phyloP scores from a whole-genome alignment of 1,140 invertebrate species.

The Leptinotarsa texana region DNA sequence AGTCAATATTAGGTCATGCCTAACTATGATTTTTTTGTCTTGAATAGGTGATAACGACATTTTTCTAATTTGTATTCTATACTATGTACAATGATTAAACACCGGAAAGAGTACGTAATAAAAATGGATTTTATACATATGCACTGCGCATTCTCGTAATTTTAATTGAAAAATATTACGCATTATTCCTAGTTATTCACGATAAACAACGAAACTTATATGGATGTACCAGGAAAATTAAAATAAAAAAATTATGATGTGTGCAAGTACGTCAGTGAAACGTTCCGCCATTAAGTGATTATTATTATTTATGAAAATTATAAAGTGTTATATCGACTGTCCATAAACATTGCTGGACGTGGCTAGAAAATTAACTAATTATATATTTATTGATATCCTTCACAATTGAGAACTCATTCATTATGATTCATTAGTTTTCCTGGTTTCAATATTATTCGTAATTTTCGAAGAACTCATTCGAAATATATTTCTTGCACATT shows the following conservation, averaged over 20 bases:
- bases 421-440: no score
- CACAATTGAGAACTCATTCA: background rate
- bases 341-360: background rate
- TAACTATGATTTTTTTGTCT: background rate
- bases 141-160: conserved; percentile 19
- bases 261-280: conserved; percentile 8
- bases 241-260: background rate
- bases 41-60: background rate
- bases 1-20: no score
- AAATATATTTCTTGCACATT: no score
- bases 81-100: background rate
- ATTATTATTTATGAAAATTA: conserved; percentile 10
- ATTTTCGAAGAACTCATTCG: no score
- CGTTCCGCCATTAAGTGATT: conserved; percentile 4
- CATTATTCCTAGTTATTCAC: conserved; percentile 16
- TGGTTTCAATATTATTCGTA: no score
- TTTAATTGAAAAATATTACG: conserved; percentile 18
- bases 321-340: conserved; percentile 2
- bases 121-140: conserved; percentile 21
- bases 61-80: conserved; percentile 15
- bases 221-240: conserved; percentile 17
- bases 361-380: conserved; percentile 3
- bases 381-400: background rate
- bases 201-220: conserved; percentile 22
- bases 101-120: conserved; percentile 21